These are phyloP conservation scores for Battus philenor DNA, from an alignment of 1,140 invertebrate genomes.

Conservation along the genomic window DNA sequence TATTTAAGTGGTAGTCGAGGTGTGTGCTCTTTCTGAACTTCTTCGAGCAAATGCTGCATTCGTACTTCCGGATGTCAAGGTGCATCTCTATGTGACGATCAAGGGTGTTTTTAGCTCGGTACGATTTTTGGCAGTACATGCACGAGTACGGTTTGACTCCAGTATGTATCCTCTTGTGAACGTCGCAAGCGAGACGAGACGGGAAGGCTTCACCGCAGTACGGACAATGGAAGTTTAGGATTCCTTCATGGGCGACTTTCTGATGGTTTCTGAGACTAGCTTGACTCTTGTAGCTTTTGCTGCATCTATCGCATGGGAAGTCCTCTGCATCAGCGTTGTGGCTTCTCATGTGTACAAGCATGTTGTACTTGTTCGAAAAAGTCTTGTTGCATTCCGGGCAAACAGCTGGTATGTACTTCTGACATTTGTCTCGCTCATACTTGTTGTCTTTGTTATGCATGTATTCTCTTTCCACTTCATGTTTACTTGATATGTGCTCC, in stretches of 20 bases:
- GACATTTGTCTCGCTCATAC: slow-evolving; percentile 25
- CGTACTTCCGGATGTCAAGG: slow-evolving; percentile 52
- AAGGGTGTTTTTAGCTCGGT: slow-evolving; percentile 49
- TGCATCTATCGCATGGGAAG: slow-evolving; percentile 38
- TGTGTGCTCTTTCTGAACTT: slow-evolving; percentile 53
- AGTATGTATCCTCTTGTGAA: slow-evolving; percentile 65
- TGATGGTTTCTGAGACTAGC: slow-evolving; percentile 37
- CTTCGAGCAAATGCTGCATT: slow-evolving; percentile 75
- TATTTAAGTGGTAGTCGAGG: slow-evolving; percentile 44
- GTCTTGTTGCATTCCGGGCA: slow-evolving; percentile 53
- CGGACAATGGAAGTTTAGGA: slow-evolving; percentile 33
- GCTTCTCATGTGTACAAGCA: slow-evolving; percentile 41
- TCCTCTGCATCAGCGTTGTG: slow-evolving; percentile 19
- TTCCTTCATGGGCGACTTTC: slow-evolving; percentile 41
- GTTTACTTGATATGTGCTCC: slow-evolving; percentile 31
- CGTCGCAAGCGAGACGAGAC: slow-evolving; percentile 34
- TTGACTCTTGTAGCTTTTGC: slow-evolving; percentile 33
- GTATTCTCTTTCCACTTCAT: slow-evolving; percentile 18
- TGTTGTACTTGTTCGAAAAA: slow-evolving; percentile 60
- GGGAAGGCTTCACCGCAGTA: slow-evolving; percentile 56
- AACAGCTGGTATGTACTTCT: slow-evolving; percentile 44
- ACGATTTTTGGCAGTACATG: slow-evolving; percentile 66
- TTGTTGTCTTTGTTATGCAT: slow-evolving; percentile 8
- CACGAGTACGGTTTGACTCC: slow-evolving; percentile 77
- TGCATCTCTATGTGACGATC: slow-evolving; percentile 49